Conservation (phyloP, 2,888 invertebrate genomes). For the Papilio protenor region DNA sequence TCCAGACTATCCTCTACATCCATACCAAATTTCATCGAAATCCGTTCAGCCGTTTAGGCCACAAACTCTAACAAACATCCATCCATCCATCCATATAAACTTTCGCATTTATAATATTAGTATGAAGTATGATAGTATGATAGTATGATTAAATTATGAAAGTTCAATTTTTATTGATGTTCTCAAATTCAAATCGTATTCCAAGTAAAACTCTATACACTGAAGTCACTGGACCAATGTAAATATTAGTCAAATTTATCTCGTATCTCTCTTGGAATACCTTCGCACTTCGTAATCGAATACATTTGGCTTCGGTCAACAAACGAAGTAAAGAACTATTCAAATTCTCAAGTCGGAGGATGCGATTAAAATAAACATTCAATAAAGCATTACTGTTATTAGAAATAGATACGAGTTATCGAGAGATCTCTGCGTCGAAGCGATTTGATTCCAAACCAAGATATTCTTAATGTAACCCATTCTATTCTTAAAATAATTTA, state of each 20-base stretch:
- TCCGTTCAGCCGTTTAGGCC: no score
- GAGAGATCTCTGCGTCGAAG: constrained; percentile 47
- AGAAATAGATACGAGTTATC: constrained; percentile 53
- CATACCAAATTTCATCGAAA: no score
- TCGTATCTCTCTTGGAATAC: constrained; percentile 57
- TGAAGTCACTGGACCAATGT: background rate
- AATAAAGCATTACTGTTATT: constrained; percentile 53
- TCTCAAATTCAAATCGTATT: background rate
- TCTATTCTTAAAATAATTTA: constrained; percentile 34
- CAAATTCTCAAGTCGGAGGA: constrained; percentile 46
- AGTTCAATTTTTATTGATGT: background rate
- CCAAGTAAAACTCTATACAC: background rate
- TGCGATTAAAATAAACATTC: constrained; percentile 72
- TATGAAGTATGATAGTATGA: no score
- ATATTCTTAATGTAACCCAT: constrained; percentile 46
- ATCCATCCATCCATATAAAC: no score
- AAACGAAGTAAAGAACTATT: constrained; percentile 49
- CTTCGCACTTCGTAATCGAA: constrained; percentile 60
- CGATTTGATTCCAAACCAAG: constrained; percentile 47
- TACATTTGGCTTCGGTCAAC: constrained; percentile 64
- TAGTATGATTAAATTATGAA: background rate
- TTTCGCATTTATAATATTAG: no score
- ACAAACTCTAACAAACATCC: no score
- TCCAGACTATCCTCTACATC: no score
- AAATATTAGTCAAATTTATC: constrained; percentile 37